Base-by-base conservation (phyloP, 2,888 invertebrate species). In the Agriopis aurantiaria region DNA sequence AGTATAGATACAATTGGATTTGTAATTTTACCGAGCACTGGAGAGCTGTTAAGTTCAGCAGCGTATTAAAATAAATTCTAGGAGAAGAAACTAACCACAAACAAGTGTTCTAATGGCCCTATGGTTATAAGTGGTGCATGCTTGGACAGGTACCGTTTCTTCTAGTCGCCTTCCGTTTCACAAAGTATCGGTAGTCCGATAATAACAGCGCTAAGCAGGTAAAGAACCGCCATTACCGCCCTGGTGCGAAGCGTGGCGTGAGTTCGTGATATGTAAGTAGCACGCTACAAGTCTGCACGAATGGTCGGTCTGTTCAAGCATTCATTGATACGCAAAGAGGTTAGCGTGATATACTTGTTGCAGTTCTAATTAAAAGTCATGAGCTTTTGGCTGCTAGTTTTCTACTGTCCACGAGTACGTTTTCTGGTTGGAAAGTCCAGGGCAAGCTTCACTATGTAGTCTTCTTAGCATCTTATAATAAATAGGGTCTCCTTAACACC, bases 291-390 rank as follows among this genome's bases (percentile, higher is more conserved):
- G 45, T 61, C 11, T 43, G 61, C 61, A 51, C 61, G 51, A 61
- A 61, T 48, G 14, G 41, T 41, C 17, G 68, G 69, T 63, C 71
- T 61, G 78, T 80, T 82, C 85, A 85, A 84, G 84, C 81, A 78
- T 83, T 78, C 77, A 77, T 83, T 84, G 79, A 83, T 83, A 82
- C 80, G 81, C 80, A 84, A 84, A 77, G 80, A 79, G 82, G 84
- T 84, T 85, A 84, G 79, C 82, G 82, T 81, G 82, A 80, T 75
- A 72, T 75, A 63, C 68, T 51, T 55, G 49, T 43, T 58, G 61
- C 49, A 53, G 46, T 7, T 6, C 6, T 61, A 55, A 63, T 69
- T 65, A 57, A 43, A 70, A 71, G 70, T 8, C 59, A 71, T 56
- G 55, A 64, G 63, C 70, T 66, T 56, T 60, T 40, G 23, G 49